Base-by-base conservation (phyloP, 1,140 invertebrate genomes). In the Drosophila kurseongensis region DNA sequence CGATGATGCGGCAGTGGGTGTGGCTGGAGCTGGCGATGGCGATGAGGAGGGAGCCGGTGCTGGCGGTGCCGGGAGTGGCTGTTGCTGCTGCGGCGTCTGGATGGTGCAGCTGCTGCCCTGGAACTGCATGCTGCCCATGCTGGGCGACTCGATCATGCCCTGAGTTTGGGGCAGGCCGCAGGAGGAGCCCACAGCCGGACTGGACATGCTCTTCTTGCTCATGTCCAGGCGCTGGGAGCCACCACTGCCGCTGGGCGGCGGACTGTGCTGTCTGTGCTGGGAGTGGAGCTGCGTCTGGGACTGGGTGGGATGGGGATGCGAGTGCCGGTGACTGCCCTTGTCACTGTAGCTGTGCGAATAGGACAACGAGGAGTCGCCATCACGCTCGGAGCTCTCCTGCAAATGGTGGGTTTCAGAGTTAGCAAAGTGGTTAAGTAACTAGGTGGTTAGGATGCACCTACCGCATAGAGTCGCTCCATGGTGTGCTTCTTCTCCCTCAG, bases 401-500 rank as follows among this genome's bases (percentile, higher is more conserved):
- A 66, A 62, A 5, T 4, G 0, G 38, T 18, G 8, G 0, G 10
- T 8, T 23, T 23, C 3, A 23, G 23, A 23, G 2, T 4, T 23
- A 23, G 23, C 23, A 23, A 23, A 23, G 2, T 4, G 23, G 23
- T 23, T 23, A 23, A 23, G 4, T 23, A 1, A 42, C 14, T 10
- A 13, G 1, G 27, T 27, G 7, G 3, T 2, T 38, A 9, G 9
- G 1, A 9, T 47, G 6, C 13, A 36, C 47, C 18, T 74, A 91
- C 90, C 55, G 85, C 82, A 75, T 92, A 92, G 7, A 92, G 54
- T 5, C 79, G 78, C 56, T 92, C 93, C 63, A 94, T 76, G 59
- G 94, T 93, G 42, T 93, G 93, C 80, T 94, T 95, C 79, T 94
- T 95, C 59, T 96, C 95, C 73, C 93, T 93, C 52, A 97, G 89